Evolutionary conservation across 2,888 invertebrate genomes (phyloP), one percentile per base, ranked within the genome.

Genomic region (Polia nebulosa): DNA sequence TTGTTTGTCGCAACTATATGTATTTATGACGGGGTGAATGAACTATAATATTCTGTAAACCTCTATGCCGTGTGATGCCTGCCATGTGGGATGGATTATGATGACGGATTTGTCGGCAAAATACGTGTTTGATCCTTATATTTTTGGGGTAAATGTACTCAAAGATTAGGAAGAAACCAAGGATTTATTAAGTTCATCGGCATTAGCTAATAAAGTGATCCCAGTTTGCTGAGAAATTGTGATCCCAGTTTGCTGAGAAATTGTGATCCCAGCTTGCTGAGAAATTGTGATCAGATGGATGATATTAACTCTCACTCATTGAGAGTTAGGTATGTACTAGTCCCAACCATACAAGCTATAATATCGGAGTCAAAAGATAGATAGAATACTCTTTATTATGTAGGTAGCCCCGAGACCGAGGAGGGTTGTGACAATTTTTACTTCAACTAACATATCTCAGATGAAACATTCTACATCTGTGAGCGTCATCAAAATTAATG

Each of bases 1-100:
- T 20, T 39, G 36, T 47, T 57, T 47, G 20, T 56, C 29, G 25
- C 17, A 13, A 36, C 1, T 34, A 39, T 39, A n/a, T n/a, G n/a
- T n/a, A 17, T 44, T 29, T 29, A 44, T 9, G 34, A 44, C 5
- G 22, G 29, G 58, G 4, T 57, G 22, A 45, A 45, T 67, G 22
- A 70, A 45, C 22, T 34, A 72, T 25, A 27, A 13, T 34, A 47
- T 15, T 49, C 17, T 62, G 60, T 9, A 27, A 22, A 36, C 7
- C 34, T 13, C 25, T n/a, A 9, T 41, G n/a, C n/a, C n/a, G n/a
- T n/a, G n/a, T 72, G 45, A 1, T n/a, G 22, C n/a, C 11, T 73
- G 39, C 15, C 32, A 27, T 47, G 13, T 34, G 6, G 39, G 17
- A 39, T 11, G 32, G 39, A 34, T 64, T 53, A 70, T 17, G 9